These are phyloP conservation scores for Linurgus olivaceus DNA, from an alignment of 2,797 vertebrate genomes.

Conservation along the genomic window DNA sequence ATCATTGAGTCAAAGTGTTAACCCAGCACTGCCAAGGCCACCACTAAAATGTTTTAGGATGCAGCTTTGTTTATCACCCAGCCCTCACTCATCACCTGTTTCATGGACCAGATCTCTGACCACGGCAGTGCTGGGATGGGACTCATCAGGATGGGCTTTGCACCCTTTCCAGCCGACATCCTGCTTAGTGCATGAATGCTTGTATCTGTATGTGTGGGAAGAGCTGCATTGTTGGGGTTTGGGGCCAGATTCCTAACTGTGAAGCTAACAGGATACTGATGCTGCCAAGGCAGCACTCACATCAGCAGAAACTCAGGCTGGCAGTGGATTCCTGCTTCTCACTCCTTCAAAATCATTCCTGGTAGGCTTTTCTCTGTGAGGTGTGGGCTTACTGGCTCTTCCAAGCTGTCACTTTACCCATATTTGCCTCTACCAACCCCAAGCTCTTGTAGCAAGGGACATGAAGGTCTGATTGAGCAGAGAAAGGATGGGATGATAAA, in stretches of 20 bases:
- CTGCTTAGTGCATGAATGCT: neutral
- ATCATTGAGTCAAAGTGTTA: neutral
- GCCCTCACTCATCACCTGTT: neutral
- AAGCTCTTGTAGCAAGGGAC: neutral
- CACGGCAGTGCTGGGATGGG: neutral
- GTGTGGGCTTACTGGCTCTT: neutral
- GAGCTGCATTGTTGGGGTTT: neutral
- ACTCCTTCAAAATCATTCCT: neutral
- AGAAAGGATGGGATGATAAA: neutral
- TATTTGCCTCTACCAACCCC: neutral
- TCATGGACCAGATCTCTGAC: neutral
- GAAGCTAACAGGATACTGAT: neutral
- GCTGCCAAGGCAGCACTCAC: neutral
- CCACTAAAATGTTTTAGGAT: neutral
- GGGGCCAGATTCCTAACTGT: neutral
- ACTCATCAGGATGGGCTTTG: neutral
- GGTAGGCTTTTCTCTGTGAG: neutral
- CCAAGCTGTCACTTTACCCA: neutral
- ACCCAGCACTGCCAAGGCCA: neutral
- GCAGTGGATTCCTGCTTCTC: neutral
- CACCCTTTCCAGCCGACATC: neutral
- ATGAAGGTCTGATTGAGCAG: neutral
- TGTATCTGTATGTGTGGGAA: neutral
- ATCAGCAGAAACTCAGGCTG: neutral
- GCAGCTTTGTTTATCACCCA: neutral